phyloP scores from a whole-genome alignment of 2,888 invertebrate species.

The Mycalesis mineus region DNA sequence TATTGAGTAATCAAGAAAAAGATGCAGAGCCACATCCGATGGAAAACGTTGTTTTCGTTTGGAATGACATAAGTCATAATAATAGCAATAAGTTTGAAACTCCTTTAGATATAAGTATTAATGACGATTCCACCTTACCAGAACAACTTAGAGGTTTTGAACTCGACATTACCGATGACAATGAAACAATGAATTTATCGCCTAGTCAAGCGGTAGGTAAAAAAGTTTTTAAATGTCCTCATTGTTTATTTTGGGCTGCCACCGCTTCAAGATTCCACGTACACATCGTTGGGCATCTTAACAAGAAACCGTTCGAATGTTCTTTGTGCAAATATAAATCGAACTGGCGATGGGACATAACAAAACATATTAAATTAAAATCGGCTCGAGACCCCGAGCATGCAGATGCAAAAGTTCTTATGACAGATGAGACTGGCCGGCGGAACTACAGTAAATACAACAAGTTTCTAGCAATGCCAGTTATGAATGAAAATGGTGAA shows the following conservation, averaged over 20 bases:
- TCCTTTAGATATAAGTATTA: slow-evolving; percentile 65
- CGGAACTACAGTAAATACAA: slow-evolving; percentile 96
- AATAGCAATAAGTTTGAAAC: slow-evolving; percentile 58
- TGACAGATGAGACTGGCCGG: slow-evolving; percentile 94
- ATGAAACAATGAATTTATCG: slow-evolving; percentile 80
- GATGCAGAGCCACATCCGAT: slow-evolving; percentile 82
- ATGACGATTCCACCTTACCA: slow-evolving; percentile 67
- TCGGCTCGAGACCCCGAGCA: slow-evolving; percentile 90
- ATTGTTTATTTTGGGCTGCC: slow-evolving; percentile 94
- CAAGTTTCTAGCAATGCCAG: slow-evolving; percentile 85
- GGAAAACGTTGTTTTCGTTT: slow-evolving; percentile 89
- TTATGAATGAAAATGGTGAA: slow-evolving; percentile 78
- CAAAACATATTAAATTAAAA: slow-evolving; percentile 95
- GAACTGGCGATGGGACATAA: slow-evolving; percentile 98
- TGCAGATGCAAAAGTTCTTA: slow-evolving; percentile 87
- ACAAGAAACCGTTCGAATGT: slow-evolving; percentile 96
- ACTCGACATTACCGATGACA: slow-evolving; percentile 58
- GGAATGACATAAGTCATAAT: slow-evolving; percentile 82
- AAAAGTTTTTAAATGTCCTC: slow-evolving; percentile 94
- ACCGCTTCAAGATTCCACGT: slow-evolving; percentile 96
- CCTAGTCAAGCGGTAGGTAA: slow-evolving; percentile 82
- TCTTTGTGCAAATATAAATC: slow-evolving; percentile 95
- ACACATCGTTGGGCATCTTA: slow-evolving; percentile 94
- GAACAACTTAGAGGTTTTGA: slow-evolving; percentile 56
- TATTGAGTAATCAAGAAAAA: slow-evolving; percentile 49